Base-by-base conservation (phyloP, 2,113 vertebrate genomes). In the Scomber scombrus region DNA sequence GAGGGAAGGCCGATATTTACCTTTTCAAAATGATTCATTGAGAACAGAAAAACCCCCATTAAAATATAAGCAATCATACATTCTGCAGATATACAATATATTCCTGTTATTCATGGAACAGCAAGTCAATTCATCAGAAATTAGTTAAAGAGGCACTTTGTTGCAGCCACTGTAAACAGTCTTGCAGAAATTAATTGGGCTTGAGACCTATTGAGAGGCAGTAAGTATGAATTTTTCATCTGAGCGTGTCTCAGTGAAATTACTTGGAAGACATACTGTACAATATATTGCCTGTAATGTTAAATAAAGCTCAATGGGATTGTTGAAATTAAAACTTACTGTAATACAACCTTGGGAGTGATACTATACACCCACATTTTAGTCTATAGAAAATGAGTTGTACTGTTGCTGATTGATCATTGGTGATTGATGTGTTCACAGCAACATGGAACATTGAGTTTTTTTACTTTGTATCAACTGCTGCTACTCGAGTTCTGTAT, bases 181-280 rank as follows among this genome's bases (percentile, higher is more conserved):
- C 55, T 66, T 55, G 19, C 50, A 16, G 31, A 69, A 73, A 71
- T 82, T 79, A 47, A 85, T 82, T 82, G 62, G 71, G 11, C 50
- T 54, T 61, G 66, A 80, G 68, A 79, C n/a, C 31, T 71, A 64
- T 43, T 67, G 51, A 58, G 73, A 64, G 61, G 14, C 23, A 75
- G n/a, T 60, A 46, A 74, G 56, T 50, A 66, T 61, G 15, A 82
- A 82, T 73, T 66, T 86, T 51, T 66, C 57, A 75, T 89, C 29
- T 14, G 34, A 81, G 11, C 64, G 49, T 75, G 45, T 49, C 21
- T 21, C 34, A 57, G 55, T 49, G 43, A 79, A 84, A 76, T 62
- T 31, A 47, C 14, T 23, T 29, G 18, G 16, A 71, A 23, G 11
- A 56, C 9, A 3, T n/a, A n/a, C 10, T 31, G 18, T 16, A 47